These are phyloP conservation scores for Poeciliopsis prolifica DNA, from an alignment of 2,113 vertebrate genomes.

Conservation along the genomic window DNA sequence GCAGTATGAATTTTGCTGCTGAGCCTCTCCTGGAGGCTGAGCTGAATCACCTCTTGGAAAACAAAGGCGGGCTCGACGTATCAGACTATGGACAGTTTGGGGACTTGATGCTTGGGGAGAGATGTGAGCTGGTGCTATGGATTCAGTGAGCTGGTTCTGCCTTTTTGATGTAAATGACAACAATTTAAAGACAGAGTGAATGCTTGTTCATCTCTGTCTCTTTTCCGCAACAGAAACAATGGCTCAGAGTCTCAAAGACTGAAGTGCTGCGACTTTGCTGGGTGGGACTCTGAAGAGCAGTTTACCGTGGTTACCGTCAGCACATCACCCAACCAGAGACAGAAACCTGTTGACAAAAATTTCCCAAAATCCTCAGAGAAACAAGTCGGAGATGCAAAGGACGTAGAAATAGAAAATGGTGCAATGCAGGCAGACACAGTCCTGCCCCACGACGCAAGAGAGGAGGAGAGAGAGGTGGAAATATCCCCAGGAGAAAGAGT, in stretches of 20 bases:
- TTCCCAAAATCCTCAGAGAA: conserved; percentile 18
- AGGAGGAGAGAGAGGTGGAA: conserved; percentile 47
- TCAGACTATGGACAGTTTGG: conserved; percentile 85
- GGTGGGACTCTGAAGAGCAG: conserved; percentile 89
- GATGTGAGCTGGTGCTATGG: conserved; percentile 79
- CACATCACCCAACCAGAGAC: conserved; percentile 3
- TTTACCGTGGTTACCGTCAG: conserved; percentile 73
- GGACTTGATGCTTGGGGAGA: conserved; percentile 81
- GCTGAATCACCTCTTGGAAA: conserved; percentile 72
- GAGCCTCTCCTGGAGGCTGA: conserved; percentile 30
- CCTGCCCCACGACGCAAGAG: conserved; percentile 5
- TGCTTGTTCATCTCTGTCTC: neutral
- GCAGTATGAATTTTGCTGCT: conserved; percentile 26
- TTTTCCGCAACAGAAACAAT: conserved; percentile 82
- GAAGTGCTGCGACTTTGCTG: conserved; percentile 86
- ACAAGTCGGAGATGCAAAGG: conserved; percentile 2
- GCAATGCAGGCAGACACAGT: conserved; percentile 9
- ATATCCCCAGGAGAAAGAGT: conserved; percentile 81
- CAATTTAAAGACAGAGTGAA: neutral
- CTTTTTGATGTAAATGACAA: neutral
- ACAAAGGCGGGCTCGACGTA: conserved; percentile 86
- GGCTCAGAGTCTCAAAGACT: conserved; percentile 80
- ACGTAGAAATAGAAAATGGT: neutral
- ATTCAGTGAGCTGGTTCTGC: conserved; percentile 85
- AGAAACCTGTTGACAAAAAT: neutral